Evolutionary conservation across 2,888 invertebrate species (phyloP), one percentile per base, ranked within the genome.

Genomic region (Muschampia plurimacula): DNA sequence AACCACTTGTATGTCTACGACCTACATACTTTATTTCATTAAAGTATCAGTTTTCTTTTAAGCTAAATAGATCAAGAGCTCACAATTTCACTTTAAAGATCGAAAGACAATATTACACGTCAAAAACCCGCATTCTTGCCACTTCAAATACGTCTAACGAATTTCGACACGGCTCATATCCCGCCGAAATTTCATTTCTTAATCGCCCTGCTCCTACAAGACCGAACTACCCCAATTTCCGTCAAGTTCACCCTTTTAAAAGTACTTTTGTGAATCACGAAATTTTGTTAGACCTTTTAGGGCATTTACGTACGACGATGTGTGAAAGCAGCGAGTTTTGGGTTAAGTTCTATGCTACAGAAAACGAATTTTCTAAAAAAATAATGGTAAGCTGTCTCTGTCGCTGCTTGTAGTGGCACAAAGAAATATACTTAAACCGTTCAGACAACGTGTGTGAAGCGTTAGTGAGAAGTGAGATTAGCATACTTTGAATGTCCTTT

Each of bases 81-180:
- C 36, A 8, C 52, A 36, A 32, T 52, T 22, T 49, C 36, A 66
- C 39, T 39, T 36, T 52, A 52, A 22, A 66, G 41, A 63, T 63
- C 63, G 41, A 63, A 57, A 39, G 36, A 67, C 52, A 15, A 36
- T 8, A 59, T 68, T 46, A 69, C 36, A 62, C 39, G 32, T 62
- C 52, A 67, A 55, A 46, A 15, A 41, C 32, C 2, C 36, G 39
- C 15, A 15, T 28, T 39, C 64, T 64, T 39, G 36, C 57, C 67
- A 67, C 36, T 10, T 15, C 44, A 72, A 57, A 64, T n/a, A 65
- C 36, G 57, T 70, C 55, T 67, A 64, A 72, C 44, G 67, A 68
- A 72, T 71, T 60, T 49, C 72, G 72, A 67, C 72, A 68, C 44
- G 67, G 67, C 63, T 72, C 72, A 72, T 72, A 68, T 72, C 72